Evolutionary conservation across 2,113 vertebrate genomes (phyloP).

Genomic region (Carettochelys insculpta): DNA sequence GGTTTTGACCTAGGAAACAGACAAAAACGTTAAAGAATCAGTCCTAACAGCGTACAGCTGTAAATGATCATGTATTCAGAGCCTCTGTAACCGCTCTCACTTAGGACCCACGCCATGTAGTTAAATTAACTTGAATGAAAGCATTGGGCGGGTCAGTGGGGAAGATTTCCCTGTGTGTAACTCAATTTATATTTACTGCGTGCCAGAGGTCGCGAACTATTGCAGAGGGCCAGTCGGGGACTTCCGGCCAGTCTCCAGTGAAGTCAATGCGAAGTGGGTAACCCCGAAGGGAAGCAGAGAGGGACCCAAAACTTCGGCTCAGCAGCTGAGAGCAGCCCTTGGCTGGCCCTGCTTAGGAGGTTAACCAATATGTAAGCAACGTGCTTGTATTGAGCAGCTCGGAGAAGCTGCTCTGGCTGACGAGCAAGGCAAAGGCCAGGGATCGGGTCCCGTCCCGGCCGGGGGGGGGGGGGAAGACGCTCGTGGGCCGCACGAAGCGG

Average conservation of each 20-base stretch:
- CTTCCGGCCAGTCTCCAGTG: neutral
- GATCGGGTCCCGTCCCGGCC: too few species aligned
- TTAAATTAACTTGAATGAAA: neutral
- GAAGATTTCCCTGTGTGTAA: neutral
- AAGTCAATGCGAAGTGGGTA: neutral
- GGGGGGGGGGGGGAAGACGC: too few species aligned
- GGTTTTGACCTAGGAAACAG: constrained; percentile 79
- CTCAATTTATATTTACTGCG: neutral
- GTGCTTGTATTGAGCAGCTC: too few species aligned
- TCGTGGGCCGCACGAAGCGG: neutral
- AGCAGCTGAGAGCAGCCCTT: neutral
- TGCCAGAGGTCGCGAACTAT: neutral
- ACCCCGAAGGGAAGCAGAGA: neutral
- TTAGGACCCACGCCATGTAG: neutral
- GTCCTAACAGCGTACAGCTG: neutral
- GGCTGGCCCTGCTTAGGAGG: neutral
- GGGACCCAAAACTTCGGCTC: neutral
- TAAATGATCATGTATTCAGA: neutral
- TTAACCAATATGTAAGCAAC: neutral
- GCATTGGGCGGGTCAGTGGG: neutral
- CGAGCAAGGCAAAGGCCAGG: too few species aligned
- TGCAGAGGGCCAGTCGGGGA: neutral
- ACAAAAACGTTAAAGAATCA: neutral
- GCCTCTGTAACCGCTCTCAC: neutral
- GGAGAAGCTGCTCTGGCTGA: too few species aligned